These are phyloP conservation scores for Cheilosia vernalis DNA, from an alignment of 2,888 invertebrate species.

Conservation along the genomic window DNA sequence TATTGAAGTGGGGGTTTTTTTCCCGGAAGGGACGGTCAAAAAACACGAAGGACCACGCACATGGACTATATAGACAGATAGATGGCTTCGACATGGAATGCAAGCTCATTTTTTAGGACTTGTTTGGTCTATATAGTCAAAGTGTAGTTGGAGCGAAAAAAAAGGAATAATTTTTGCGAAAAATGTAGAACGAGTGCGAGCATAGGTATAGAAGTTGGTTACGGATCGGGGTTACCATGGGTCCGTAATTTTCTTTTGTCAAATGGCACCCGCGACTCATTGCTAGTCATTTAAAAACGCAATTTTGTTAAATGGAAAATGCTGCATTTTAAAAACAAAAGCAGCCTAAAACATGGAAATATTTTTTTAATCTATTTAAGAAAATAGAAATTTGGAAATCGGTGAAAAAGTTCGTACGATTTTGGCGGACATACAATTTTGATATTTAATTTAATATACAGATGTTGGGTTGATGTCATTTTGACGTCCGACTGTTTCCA, in stretches of 20 bases:
- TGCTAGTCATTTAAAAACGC: too few relatives aligned
- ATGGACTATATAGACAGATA: conserved; percentile 73
- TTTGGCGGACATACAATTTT: too few relatives aligned
- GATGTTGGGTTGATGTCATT: too few relatives aligned
- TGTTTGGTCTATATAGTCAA: conserved; percentile 71
- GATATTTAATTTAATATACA: too few relatives aligned
- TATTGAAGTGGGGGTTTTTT: conserved; percentile 50
- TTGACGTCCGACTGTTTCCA: too few relatives aligned
- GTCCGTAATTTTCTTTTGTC: not conserved
- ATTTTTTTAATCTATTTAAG: too few relatives aligned
- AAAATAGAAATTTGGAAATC: too few relatives aligned
- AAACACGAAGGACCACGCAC: conserved; percentile 71
- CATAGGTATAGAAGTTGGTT: conserved; percentile 68
- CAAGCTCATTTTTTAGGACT: conserved; percentile 72
- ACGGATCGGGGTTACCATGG: conserved; percentile 52
- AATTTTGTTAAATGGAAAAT: too few relatives aligned
- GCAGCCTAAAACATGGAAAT: too few relatives aligned
- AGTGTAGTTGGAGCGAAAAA: conserved; percentile 53
- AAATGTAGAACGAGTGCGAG: conserved; percentile 69
- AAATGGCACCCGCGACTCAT: too few relatives aligned
- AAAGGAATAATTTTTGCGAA: conserved; percentile 48
- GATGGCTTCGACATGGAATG: conserved; percentile 66
- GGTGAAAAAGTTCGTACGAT: too few relatives aligned
- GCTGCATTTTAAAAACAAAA: too few relatives aligned
- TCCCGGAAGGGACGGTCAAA: conserved; percentile 73